Percentiles rank a stretch among this genome's conserved stretches.
Conservation (phyloP, 2,888 invertebrate genomes). For the Lithosia quadra region DNA sequence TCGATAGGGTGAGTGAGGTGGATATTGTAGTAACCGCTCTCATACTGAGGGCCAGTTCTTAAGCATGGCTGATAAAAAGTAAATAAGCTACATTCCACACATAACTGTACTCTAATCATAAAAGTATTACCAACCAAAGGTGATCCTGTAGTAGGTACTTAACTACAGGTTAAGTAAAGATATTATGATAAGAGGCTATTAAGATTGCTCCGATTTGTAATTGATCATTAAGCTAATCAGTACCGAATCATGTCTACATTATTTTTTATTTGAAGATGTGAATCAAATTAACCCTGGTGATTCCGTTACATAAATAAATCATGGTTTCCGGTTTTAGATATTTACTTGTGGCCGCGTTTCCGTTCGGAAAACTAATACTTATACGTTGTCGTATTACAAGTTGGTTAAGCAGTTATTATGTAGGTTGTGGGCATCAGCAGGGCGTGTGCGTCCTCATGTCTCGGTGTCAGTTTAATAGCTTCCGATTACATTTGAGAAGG, state of each 20-base stretch:
- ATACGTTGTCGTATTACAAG: background rate
- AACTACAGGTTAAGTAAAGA: background rate
- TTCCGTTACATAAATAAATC: background rate
- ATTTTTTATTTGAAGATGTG: background rate
- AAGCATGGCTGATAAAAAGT: background rate
- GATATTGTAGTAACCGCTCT: background rate
- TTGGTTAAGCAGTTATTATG: constrained; percentile 1
- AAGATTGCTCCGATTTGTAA: background rate
- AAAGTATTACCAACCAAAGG: background rate
- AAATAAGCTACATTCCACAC: background rate
- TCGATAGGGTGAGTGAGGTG: too few relatives aligned
- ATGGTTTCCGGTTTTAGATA: constrained; percentile 3
- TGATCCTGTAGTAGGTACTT: background rate
- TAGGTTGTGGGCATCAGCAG: background rate
- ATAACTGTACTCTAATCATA: background rate
- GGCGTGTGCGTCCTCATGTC: background rate
- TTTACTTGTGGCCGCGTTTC: background rate
- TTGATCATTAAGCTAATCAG: background rate
- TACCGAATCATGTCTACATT: background rate
- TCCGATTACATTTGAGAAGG: background rate
- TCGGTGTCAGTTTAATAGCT: background rate
- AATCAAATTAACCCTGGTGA: constrained; percentile 1
- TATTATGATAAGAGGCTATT: background rate
- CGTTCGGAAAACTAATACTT: constrained; percentile 4
- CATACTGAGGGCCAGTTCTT: background rate